Evolutionary conservation across 2,797 vertebrate species (phyloP), one percentile per base, ranked within the genome.

Genomic region (Melanotaenia trifasciata): DNA sequence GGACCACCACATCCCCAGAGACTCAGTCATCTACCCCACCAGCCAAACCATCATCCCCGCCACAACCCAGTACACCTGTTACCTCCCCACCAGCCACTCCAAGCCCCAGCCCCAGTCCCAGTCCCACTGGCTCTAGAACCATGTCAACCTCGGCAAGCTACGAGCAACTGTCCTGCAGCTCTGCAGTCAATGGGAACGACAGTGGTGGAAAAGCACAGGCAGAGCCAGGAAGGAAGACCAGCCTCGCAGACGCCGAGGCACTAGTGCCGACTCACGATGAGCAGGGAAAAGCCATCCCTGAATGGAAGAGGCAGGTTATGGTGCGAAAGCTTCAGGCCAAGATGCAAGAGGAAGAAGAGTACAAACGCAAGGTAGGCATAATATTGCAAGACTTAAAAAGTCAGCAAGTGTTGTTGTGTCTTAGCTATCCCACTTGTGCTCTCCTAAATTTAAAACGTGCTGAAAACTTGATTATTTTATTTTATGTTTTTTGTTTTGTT

Each of bases 221-320:
- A 0, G 94, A 94, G 3, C 90, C 91, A 0, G 88, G 64, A 20
- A 89, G 93, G 0, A 94, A 95, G 0, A 90, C 89, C 5, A 93
- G 93, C 5, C 91, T 93, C 5, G 83, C 89, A 4, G 97, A 99
- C 4, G 93, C 93, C 14, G 98, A 99, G 87, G 85, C 90, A 0
- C 91, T 99, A 50, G 94, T 99, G 66, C 98, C 98, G 72, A 97
- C 95, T 7, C 95, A 95, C 0, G 97, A 98, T 0, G 97, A 98
- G 89, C 96, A 97, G 90, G 97, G 96, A 24, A 93, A 95, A 78
- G 90, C 96, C 35, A 97, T 98, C 78, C 97, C 97, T 0, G 97
- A 98, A 80, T 98, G 97, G 97, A 98, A 98, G 90, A 94, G 97
- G 47, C 97, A 98, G 89, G 97, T 98, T 92, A 98, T 98, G 97